phyloP scores from a whole-genome alignment of 1,140 invertebrate species.

The Pollicipes pollicipes region DNA sequence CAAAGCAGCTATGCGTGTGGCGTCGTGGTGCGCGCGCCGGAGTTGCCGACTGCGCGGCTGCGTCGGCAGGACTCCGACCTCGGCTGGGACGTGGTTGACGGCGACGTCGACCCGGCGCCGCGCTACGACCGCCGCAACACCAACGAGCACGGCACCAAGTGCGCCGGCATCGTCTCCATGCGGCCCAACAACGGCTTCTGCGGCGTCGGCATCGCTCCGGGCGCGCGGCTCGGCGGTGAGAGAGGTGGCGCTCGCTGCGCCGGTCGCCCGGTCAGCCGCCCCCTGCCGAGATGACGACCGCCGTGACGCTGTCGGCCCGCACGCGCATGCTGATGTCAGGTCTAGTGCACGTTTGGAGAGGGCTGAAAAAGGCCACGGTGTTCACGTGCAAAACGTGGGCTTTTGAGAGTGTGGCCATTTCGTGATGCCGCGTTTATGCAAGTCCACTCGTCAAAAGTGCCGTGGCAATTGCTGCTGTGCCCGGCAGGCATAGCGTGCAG shows the following conservation, averaged over 20 bases:
- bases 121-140: constrained; percentile 35
- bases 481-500: too few species aligned
- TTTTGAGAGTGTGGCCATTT: too few species aligned
- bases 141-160: constrained; percentile 27
- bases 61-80: constrained; percentile 54
- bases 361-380: too few species aligned
- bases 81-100: constrained; percentile 67
- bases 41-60: too few species aligned
- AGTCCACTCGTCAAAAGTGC: too few species aligned
- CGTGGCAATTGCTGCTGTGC: too few species aligned
- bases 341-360: neutral
- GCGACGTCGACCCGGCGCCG: constrained; percentile 53
- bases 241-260: neutral
- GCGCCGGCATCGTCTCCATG: constrained; percentile 25
- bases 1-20: too few species aligned
- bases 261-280: neutral
- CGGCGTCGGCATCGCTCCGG: constrained; percentile 25
- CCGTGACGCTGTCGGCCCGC: too few species aligned
- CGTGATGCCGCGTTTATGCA: too few species aligned
- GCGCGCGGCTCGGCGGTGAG: constrained; percentile 22
- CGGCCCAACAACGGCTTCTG: constrained; percentile 23
- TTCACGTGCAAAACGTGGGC: neutral
- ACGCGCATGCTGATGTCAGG: too few species aligned
- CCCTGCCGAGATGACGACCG: too few species aligned
- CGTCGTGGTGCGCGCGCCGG: too few species aligned